Base-by-base conservation (phyloP, 1,140 invertebrate genomes). In the Bombyx mandarina region DNA sequence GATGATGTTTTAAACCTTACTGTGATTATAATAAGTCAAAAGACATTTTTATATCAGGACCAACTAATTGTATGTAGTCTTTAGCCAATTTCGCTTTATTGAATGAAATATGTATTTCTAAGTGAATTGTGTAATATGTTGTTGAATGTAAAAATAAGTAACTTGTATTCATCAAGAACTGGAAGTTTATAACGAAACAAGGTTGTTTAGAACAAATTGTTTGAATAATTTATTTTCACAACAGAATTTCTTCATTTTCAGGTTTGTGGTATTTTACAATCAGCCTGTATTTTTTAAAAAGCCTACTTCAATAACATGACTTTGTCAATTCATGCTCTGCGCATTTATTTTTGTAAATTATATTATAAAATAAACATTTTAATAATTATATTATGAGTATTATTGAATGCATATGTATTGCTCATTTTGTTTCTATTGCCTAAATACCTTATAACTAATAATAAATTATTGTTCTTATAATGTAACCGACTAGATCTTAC, bases 221-320 rank as follows among this genome's bases (percentile, higher is more conserved):
- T 35, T 35, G 26, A 35, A 3, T 26, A 69, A 51, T 75, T 68
- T 76, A 76, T 76, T 75, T 26, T 64, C 54, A 75, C 66, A 75
- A 72, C 69, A 68, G 66, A 69, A 62, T 67, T 61, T 67, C 22
- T 54, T 35, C 26, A 35, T 35, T 35, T 35, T 35, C 26, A 35
- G 4, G 26, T 35, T 35, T 35, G 26, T 35, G 4, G 4, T 35
- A 35, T 2, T 35, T 35, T 35, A 35, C 26, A 35, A 35, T 35
- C 26, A 35, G 26, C 26, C 26, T 35, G 26, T 35, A 35, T 35
- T 35, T 35, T 35, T 35, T 35, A 1, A 35, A 3, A 35, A 35
- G 26, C 26, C 26, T 35, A 35, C 26, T 35, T 35, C 26, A 35
- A 35, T 35, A 35, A 35, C 26, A 5, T 35, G 26, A 35, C 26